Percentiles rank a stretch among this genome's conserved stretches.
Conservation (phyloP, 2,797 vertebrate genomes). For the Enteromius viviparus region DNA sequence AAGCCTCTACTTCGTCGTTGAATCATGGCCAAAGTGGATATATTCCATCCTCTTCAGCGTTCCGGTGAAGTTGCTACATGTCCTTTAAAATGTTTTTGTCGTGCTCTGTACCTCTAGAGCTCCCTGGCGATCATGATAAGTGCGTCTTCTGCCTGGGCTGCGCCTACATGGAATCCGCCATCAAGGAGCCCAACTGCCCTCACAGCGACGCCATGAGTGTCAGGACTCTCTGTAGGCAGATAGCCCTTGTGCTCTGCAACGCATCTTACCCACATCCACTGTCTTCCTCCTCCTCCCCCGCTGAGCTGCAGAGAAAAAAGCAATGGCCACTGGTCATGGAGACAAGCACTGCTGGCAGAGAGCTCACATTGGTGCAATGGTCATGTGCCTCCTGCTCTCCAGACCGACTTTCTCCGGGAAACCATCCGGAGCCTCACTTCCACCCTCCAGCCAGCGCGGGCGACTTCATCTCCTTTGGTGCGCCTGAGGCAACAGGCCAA, state of each 20-base stretch:
- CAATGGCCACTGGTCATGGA: too few relatives aligned
- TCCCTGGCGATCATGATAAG: background rate
- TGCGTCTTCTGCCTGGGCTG: background rate
- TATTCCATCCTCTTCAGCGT: background rate
- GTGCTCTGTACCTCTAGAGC: background rate
- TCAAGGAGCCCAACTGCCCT: background rate
- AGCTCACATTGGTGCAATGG: accelerated
- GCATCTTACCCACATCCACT: too few relatives aligned
- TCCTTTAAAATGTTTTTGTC: background rate
- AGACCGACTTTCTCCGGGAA: background rate
- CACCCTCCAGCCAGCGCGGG: too few relatives aligned
- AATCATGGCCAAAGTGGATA: background rate
- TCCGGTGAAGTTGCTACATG: background rate
- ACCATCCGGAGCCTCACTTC: background rate
- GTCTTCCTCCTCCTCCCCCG: too few relatives aligned
- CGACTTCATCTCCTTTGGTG: too few relatives aligned
- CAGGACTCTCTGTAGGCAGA: too few relatives aligned
- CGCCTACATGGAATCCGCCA: background rate
- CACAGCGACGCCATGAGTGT: background rate
- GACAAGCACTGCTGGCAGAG: background rate
- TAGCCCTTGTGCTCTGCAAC: too few relatives aligned
- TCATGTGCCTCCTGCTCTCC: background rate
- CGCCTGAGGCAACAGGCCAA: background rate
- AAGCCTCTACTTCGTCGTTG: background rate
- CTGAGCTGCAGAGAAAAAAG: too few relatives aligned